Percentiles rank a stretch among this genome's conserved stretches.
phyloP scores from a whole-genome alignment of 2,888 invertebrate genomes.

The Eupelmus urozonus region DNA sequence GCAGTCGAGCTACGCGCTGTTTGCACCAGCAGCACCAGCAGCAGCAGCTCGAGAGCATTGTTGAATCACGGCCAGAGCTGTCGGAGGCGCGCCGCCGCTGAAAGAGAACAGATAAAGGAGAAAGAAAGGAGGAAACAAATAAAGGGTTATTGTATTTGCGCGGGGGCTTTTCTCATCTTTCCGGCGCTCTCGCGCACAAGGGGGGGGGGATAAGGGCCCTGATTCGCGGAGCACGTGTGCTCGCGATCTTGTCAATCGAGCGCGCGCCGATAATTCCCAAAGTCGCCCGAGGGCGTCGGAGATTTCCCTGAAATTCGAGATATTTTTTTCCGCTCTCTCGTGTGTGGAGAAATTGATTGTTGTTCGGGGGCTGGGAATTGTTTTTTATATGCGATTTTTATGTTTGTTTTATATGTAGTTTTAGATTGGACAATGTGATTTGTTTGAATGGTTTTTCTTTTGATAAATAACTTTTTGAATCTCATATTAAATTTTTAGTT shows the following conservation, averaged over 20 bases:
- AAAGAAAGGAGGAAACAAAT: slow-evolving; percentile 70
- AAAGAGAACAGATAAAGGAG: slow-evolving; percentile 29
- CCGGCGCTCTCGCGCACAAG: neutral
- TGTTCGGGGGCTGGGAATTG: no score
- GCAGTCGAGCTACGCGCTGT: no score
- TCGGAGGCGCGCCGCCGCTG: slow-evolving; percentile 51
- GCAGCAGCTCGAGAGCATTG: slow-evolving; percentile 70
- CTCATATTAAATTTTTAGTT: no score
- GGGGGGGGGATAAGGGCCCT: slow-evolving; percentile 53
- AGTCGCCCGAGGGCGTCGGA: slow-evolving; percentile 18
- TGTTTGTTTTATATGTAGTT: no score
- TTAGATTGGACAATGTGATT: no score
- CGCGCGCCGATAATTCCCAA: slow-evolving; percentile 38
- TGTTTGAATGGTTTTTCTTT: no score
- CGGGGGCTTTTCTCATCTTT: slow-evolving; percentile 65
- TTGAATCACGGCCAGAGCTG: slow-evolving; percentile 73
- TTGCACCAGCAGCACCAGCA: no score
- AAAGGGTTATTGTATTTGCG: slow-evolving; percentile 78
- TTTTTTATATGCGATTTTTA: no score
- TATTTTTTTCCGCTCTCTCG: no score
- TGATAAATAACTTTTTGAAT: no score
- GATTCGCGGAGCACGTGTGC: slow-evolving; percentile 50
- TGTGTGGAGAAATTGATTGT: no score
- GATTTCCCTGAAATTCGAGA: no score
- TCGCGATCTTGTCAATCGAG: slow-evolving; percentile 54